Base-by-base conservation (phyloP, 2,797 vertebrate genomes). In the Semaprochilodus insignis region DNA sequence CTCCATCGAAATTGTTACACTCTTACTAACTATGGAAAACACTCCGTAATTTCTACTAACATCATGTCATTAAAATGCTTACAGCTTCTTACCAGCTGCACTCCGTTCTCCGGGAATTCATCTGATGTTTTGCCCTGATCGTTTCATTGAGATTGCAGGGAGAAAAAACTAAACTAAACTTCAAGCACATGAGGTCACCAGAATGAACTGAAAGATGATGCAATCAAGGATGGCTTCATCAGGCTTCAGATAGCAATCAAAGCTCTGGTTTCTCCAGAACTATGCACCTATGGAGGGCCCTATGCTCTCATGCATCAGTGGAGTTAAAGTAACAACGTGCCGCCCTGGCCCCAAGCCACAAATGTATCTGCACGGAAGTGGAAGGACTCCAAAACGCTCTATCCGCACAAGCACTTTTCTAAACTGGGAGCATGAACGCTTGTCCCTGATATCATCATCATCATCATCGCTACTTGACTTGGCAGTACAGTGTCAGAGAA, bases 101-200 rank as follows among this genome's bases (percentile, higher is more conserved):
- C 13, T 74, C 72, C 8, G 27, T 55, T 74, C n/a, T 59, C 59
- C 54, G 21, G 13, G 31, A 74, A 13, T 40, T 44, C 14, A 44
- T 75, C 31, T 75, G 73, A 60, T 75, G 74, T 76, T 76, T 60
- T 40, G 36, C 74, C 74, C n/a, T 48, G 36, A 21, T 59, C 15
- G 11, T 74, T 74, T 74, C 55, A 59, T n/a, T 74, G 21, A 59
- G 19, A 60, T 4, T 59, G 55, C 55, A 25, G 34, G 14, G 21
- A 44, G 11, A 70, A 44, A 40, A 31, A 31, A 31, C 31, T 1
- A 31, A 31, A 31, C 55, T 60, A 6, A 75, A 59, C 31, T 23
- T 60, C 70, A 59, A 81, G 72, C 65, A 62, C 74, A 77, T 71
- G 81, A 80, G 71, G 76, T 82, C 76, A 78, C 54, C 40, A 70